Evolutionary conservation across 2,113 vertebrate species (phyloP).

Genomic region (Polyodon spathula): DNA sequence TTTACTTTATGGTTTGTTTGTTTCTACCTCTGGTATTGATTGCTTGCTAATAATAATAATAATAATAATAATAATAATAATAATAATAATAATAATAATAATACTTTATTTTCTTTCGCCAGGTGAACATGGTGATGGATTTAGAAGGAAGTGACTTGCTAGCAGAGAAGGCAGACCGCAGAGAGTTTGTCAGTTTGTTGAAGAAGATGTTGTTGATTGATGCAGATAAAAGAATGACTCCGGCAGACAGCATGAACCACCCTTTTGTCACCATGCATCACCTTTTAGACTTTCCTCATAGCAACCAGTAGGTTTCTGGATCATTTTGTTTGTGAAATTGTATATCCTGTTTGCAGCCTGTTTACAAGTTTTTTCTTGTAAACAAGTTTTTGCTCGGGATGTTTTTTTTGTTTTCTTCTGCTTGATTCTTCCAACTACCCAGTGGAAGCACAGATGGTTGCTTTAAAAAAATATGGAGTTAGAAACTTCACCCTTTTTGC

Average conservation of each 20-base stretch:
- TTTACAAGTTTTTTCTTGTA: no score
- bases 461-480: no score
- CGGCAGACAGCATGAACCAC: slow-evolving; percentile 80
- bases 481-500: no score
- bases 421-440: no score
- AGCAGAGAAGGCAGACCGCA: slow-evolving; percentile 90
- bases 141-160: slow-evolving; percentile 92
- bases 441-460: no score
- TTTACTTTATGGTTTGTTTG: no score
- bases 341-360: no score
- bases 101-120: slow-evolving; percentile 5
- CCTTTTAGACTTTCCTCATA: slow-evolving; percentile 93
- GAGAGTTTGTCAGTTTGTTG: slow-evolving; percentile 90
- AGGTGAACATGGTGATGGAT: slow-evolving; percentile 98
- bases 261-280: slow-evolving; percentile 97
- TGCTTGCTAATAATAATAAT: no score
- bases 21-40: no score
- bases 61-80: background rate
- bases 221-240: slow-evolving; percentile 86
- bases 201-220: slow-evolving; percentile 98
- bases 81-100: background rate
- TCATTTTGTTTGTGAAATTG: no score
- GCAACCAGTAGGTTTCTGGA: slow-evolving; percentile 78
- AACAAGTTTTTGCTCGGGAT: no score
- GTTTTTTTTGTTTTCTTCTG: no score